A percentile compares a stretch with the other conserved stretches of the same genome.
Evolutionary conservation across 2,888 invertebrate species (phyloP).

Genomic region (Dryocosmus kuriphilus): DNA sequence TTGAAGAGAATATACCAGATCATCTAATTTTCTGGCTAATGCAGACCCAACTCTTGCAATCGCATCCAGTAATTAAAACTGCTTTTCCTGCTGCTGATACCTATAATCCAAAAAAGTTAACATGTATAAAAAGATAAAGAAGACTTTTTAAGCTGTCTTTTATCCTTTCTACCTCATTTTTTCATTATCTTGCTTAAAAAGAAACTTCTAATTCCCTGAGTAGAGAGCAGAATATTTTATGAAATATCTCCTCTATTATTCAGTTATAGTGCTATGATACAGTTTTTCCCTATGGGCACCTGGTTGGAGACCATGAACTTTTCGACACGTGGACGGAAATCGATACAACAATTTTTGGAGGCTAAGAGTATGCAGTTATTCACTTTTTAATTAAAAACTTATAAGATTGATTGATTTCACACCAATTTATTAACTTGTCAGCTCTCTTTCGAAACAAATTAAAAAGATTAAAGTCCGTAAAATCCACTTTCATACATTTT

Average conservation of each 20-base stretch:
- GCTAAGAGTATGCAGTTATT: slow-evolving; percentile 16
- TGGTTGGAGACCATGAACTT: slow-evolving; percentile 35
- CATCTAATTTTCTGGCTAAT: slow-evolving; percentile 88
- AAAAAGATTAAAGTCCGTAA: neutral
- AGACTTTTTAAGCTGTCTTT: neutral
- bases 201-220: slow-evolving; percentile 5
- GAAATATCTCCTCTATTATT: slow-evolving; percentile 24
- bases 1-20: slow-evolving; percentile 78
- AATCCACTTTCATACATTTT: neutral
- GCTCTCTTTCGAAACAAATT: neutral
- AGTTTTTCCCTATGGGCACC: slow-evolving; percentile 10
- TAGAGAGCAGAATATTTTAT: neutral
- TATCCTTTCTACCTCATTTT: neutral
- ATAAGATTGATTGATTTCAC: neutral
- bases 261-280: neutral
- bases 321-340: slow-evolving; percentile 28
- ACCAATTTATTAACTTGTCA: neutral
- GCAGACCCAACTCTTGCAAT: slow-evolving; percentile 86
- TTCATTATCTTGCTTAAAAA: neutral
- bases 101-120: slow-evolving; percentile 76
- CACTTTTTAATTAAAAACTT: slow-evolving; percentile 24
- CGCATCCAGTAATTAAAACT: slow-evolving; percentile 91
- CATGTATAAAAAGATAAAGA: neutral
- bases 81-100: slow-evolving; percentile 90
- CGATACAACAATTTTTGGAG: slow-evolving; percentile 8